Conservation (phyloP, 2,113 vertebrate genomes). For the Euleptes europaea region DNA sequence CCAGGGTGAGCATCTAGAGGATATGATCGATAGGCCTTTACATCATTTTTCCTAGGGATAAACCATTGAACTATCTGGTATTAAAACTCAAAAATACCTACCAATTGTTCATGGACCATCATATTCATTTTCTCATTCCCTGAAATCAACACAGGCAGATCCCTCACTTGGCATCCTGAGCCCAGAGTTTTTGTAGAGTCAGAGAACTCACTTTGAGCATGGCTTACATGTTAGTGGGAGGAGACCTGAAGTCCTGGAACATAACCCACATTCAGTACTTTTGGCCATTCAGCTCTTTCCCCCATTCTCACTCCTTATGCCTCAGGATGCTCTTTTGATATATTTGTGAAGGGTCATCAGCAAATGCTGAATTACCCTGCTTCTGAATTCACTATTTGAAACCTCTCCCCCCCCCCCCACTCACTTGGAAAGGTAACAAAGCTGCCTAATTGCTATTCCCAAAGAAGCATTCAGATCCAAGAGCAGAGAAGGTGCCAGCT, state of each 20-base stretch:
- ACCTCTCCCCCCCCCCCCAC: slow-evolving; percentile 1
- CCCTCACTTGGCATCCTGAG: neutral
- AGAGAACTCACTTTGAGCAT: slow-evolving; percentile 2
- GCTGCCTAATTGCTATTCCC: slow-evolving; percentile 59
- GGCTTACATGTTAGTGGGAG: slow-evolving; percentile 1
- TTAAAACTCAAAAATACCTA: neutral
- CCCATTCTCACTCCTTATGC: neutral
- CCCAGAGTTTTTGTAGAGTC: neutral
- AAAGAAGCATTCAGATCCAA: neutral
- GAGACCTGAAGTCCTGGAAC: slow-evolving; percentile 6
- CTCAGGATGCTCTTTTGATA: slow-evolving; percentile 2
- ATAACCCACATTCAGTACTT: neutral
- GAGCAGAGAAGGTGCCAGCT: slow-evolving; percentile 19
- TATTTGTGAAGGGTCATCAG: neutral
- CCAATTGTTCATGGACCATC: neutral
- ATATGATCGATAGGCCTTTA: neutral
- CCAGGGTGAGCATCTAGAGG: neutral
- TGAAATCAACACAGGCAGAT: neutral
- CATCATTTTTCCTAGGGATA: neutral
- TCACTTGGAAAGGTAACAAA: slow-evolving; percentile 42
- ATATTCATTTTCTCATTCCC: neutral
- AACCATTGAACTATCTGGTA: neutral
- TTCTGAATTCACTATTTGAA: neutral
- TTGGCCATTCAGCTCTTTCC: neutral
- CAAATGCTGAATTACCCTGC: neutral